Percentiles rank a stretch among this genome's conserved stretches.
Evolutionary conservation across 2,113 vertebrate genomes (phyloP).

Genomic region (Propithecus coquereli): DNA sequence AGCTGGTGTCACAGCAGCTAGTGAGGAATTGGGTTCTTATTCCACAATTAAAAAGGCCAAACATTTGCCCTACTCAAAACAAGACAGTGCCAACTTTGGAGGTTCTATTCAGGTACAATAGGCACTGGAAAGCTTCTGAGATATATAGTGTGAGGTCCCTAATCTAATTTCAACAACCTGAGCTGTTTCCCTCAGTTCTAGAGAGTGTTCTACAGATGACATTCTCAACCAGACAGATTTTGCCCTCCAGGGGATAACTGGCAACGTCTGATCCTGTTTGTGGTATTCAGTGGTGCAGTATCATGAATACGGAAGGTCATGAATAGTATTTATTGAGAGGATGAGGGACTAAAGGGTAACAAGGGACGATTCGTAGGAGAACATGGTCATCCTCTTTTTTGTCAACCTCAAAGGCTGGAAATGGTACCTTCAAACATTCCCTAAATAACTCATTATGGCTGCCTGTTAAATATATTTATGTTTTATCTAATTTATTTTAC

Average conservation of each 20-base stretch:
- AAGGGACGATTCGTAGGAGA: background rate
- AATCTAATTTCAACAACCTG: background rate
- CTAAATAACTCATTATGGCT: background rate
- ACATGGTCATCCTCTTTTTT: background rate
- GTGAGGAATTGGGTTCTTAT: background rate
- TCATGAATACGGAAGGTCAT: background rate
- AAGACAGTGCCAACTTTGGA: background rate
- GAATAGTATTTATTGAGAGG: background rate
- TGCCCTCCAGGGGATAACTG: background rate
- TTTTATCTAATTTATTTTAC: background rate
- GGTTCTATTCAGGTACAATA: background rate
- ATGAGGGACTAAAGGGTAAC: background rate
- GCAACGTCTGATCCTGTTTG: background rate
- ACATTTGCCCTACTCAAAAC: background rate
- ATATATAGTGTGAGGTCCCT: fast-evolving
- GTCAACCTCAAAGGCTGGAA: background rate
- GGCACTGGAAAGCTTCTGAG: background rate
- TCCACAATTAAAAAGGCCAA: background rate
- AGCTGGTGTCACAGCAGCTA: background rate
- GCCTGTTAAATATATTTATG: background rate
- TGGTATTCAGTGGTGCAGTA: background rate
- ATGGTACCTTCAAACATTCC: background rate
- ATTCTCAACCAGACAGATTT: background rate
- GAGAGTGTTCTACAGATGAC: background rate
- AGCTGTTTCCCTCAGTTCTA: background rate